Evolutionary conservation across 2,113 vertebrate genomes (phyloP).

Genomic region (Coracopsis vasa): DNA sequence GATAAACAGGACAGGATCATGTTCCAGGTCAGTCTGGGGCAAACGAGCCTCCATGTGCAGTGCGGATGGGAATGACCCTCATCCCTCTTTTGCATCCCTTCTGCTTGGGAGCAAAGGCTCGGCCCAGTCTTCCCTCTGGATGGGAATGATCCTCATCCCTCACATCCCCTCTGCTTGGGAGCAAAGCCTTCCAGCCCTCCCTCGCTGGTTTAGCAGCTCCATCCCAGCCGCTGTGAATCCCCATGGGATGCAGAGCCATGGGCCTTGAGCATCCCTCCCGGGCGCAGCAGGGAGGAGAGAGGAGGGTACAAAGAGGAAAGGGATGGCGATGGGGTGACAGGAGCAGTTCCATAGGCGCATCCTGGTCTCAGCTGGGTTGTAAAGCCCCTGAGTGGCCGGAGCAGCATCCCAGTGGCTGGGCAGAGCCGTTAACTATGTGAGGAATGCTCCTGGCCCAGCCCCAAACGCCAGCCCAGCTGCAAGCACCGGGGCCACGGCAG

Average conservation of each 20-base stretch:
- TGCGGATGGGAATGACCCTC: accelerated
- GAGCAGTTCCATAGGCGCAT: accelerated
- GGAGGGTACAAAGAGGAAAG: neutral
- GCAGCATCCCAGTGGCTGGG: neutral
- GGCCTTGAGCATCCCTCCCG: accelerated
- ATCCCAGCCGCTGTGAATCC: accelerated
- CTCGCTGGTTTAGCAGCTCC: neutral
- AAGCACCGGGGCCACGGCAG: neutral
- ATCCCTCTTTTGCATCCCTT: neutral
- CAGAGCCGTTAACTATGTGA: conserved; percentile 10
- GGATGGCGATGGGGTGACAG: neutral
- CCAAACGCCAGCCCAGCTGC: conserved; percentile 51
- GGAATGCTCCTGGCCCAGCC: conserved; percentile 42
- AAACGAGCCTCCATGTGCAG: accelerated
- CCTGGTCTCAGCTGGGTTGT: neutral
- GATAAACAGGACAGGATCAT: neutral
- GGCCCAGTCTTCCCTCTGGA: neutral
- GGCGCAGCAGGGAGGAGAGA: neutral
- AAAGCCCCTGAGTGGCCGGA: neutral
- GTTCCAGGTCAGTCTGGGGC: conserved; percentile 24
- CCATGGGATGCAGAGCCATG: accelerated
- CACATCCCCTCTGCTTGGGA: neutral
- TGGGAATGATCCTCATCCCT: neutral
- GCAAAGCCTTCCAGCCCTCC: neutral
- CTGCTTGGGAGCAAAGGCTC: neutral